phyloP scores from a whole-genome alignment of 2,797 vertebrate genomes.

The Gephyroberyx darwinii region DNA sequence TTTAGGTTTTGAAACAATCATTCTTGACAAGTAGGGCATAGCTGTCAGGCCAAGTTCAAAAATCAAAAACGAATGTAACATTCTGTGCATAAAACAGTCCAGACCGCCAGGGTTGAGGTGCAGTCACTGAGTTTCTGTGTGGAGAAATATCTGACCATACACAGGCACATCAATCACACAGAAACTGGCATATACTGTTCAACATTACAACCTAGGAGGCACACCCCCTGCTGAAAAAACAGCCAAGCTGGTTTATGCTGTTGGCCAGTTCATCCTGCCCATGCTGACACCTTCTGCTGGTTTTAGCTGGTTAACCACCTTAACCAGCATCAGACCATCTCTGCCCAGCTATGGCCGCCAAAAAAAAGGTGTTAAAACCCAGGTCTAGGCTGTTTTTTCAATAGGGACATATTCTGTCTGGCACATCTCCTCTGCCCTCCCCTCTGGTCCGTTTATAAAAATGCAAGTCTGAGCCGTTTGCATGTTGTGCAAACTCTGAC shows the following conservation, averaged over 20 bases:
- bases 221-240: not conserved
- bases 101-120: slow-evolving; percentile 23
- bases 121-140: slow-evolving; percentile 21
- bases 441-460: slow-evolving; percentile 28
- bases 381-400: no score
- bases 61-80: slow-evolving; percentile 41
- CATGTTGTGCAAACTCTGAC: slow-evolving; percentile 30
- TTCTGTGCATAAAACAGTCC: slow-evolving; percentile 41
- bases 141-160: slow-evolving; percentile 26
- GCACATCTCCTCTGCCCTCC: not conserved
- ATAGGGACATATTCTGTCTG: not conserved
- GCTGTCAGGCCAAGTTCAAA: slow-evolving; percentile 35
- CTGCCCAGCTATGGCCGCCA: no score
- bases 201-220: not conserved
- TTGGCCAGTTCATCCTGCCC: no score
- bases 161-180: slow-evolving; percentile 41
- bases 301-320: no score
- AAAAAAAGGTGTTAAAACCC: no score
- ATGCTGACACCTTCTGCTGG: no score
- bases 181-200: slow-evolving; percentile 21
- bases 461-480: not conserved
- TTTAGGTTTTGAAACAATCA: no score
- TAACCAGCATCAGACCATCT: no score
- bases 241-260: no score
- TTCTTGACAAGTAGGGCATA: slow-evolving; percentile 6